These are phyloP conservation scores for Lasioglossum malachurum DNA, from an alignment of 2,888 invertebrate species.

Conservation along the genomic window DNA sequence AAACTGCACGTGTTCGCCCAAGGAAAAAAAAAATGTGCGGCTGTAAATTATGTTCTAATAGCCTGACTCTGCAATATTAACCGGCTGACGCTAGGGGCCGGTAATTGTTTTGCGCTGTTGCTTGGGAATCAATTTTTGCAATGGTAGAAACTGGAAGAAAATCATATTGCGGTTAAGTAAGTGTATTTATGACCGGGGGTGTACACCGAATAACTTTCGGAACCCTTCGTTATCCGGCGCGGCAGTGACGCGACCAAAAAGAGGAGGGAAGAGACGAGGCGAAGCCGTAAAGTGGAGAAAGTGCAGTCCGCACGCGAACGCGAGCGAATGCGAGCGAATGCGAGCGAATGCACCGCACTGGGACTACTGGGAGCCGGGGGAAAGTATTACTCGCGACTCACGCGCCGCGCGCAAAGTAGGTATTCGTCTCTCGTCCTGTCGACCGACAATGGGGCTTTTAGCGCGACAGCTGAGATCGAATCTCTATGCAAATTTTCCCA, in stretches of 20 bases:
- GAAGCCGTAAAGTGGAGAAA: conserved; percentile 8
- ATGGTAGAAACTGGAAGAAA: background rate
- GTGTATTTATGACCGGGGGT: background rate
- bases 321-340: background rate
- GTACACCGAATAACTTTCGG: background rate
- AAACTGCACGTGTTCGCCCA: background rate
- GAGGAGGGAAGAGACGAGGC: background rate
- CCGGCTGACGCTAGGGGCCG: background rate
- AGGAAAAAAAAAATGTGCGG: background rate
- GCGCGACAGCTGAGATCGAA: conserved; percentile 18
- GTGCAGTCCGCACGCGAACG: background rate
- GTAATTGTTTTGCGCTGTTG: background rate
- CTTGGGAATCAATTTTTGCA: background rate
- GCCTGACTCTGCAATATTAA: background rate
- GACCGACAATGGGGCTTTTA: conserved; percentile 10
- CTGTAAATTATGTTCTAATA: background rate
- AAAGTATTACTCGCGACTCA: conserved; percentile 9
- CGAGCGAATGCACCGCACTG: background rate
- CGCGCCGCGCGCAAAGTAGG: background rate
- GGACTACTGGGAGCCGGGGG: background rate
- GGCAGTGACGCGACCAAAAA: background rate
- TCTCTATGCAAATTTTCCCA: conserved; percentile 12
- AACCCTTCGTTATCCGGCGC: conserved; percentile 1
- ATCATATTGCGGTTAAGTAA: background rate
- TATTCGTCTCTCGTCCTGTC: conserved; percentile 13